A percentile compares a stretch with the other conserved stretches of the same genome.
These are phyloP conservation scores for Loriculus beryllinus DNA, from an alignment of 2,797 vertebrate genomes.

Conservation along the genomic window DNA sequence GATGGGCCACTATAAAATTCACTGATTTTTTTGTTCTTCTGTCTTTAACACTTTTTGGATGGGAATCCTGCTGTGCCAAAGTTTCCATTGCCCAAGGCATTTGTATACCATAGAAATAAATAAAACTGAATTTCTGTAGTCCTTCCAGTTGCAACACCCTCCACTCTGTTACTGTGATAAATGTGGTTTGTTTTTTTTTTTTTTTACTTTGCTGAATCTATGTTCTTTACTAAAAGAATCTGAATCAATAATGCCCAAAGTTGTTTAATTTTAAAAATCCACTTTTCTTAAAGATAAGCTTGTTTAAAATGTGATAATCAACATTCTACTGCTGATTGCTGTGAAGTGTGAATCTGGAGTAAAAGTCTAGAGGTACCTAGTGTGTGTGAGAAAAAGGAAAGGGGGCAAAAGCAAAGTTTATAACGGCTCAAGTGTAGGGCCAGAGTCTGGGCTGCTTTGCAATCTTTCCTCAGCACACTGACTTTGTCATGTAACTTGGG, in stretches of 20 bases:
- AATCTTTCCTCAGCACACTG: background rate
- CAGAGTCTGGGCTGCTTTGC: background rate
- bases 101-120: conserved; percentile 4
- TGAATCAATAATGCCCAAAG: background rate
- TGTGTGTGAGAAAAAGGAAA: background rate
- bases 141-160: background rate
- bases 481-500: background rate
- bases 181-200: background rate
- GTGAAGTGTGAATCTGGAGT: background rate
- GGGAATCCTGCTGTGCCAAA: rapidly evolving
- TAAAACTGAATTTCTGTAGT: background rate
- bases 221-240: background rate
- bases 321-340: background rate
- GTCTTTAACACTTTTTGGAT: background rate
- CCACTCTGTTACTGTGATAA: background rate
- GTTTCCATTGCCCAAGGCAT: background rate
- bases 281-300: background rate
- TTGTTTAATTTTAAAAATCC: background rate
- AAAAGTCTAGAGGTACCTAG: background rate
- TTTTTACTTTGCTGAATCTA: background rate
- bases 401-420: background rate
- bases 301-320: background rate
- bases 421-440: background rate
- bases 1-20: background rate
- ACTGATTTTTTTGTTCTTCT: background rate